phyloP scores from a whole-genome alignment of 2,888 invertebrate genomes.

The Ashinkailepas kermadecensis region DNA sequence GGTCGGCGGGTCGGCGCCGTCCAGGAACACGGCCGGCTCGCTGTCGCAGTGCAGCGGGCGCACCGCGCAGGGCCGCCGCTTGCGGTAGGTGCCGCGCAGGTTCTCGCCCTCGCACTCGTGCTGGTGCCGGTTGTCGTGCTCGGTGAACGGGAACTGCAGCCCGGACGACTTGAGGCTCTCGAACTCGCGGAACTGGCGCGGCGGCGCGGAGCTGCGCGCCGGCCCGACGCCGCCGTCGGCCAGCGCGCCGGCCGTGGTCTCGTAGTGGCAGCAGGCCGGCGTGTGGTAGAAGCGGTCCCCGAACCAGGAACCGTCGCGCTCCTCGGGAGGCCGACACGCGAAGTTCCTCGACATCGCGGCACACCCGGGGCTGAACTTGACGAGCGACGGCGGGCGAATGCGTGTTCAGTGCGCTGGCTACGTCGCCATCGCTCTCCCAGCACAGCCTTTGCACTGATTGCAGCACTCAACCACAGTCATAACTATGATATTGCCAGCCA shows the following conservation, averaged over 20 bases:
- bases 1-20: neutral
- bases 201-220: neutral
- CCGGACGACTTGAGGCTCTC: neutral
- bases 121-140: slow-evolving; percentile 12
- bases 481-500: no score
- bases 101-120: neutral
- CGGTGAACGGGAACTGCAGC: neutral
- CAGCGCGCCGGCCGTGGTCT: neutral
- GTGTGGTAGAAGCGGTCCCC: neutral
- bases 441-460: no score
- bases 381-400: no score
- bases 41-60: neutral
- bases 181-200: neutral
- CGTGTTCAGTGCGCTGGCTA: no score
- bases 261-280: neutral
- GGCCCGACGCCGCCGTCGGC: neutral
- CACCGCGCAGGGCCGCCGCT: neutral
- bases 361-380: neutral
- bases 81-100: neutral
- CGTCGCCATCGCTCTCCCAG: no score
- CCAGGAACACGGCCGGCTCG: neutral
- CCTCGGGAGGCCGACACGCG: neutral
- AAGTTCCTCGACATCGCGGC: neutral
- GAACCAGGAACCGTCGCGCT: neutral
- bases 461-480: no score